These are phyloP conservation scores for Diaperis boleti DNA, from an alignment of 2,888 invertebrate genomes.

Conservation along the genomic window DNA sequence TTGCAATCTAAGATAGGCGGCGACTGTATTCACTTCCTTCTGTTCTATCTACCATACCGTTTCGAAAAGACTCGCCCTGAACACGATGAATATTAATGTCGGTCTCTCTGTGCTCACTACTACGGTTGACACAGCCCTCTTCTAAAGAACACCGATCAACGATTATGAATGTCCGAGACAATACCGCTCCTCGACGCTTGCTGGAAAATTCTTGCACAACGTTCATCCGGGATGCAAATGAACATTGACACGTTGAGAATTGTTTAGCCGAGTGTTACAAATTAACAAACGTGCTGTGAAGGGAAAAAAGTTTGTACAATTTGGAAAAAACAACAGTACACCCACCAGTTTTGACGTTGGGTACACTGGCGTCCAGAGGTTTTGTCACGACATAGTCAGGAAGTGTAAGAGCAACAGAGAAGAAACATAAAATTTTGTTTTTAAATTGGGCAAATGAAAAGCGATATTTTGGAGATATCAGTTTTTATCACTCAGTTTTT, in stretches of 20 bases:
- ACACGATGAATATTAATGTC: conserved; percentile 35
- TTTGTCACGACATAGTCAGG: too few species aligned
- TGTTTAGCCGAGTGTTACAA: conserved; percentile 4
- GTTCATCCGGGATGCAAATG: conserved; percentile 27
- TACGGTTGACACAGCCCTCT: conserved; percentile 20
- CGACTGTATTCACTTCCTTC: conserved; percentile 19
- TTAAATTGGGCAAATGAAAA: too few species aligned
- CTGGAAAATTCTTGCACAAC: conserved; percentile 34
- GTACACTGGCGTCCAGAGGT: too few species aligned
- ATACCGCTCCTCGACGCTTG: conserved; percentile 31
- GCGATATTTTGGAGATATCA: too few species aligned
- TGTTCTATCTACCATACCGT: conserved; percentile 1
- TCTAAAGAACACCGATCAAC: conserved; percentile 21
- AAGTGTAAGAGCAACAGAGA: too few species aligned
- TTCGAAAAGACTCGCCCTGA: conserved; percentile 22
- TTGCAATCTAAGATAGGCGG: not conserved
- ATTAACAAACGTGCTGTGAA: conserved; percentile 1
- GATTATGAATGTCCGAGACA: conserved; percentile 22
- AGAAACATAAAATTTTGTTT: too few species aligned
- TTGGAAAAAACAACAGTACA: not conserved
- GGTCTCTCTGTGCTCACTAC: conserved; percentile 26
- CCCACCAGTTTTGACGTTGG: too few species aligned
- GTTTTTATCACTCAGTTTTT: too few species aligned
- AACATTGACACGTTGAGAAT: conserved; percentile 16
- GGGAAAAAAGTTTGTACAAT: not conserved